A percentile compares a stretch with the other conserved stretches of the same genome.
These are phyloP conservation scores for Anabacerthia variegaticeps DNA, from an alignment of 2,797 vertebrate genomes.

Conservation along the genomic window DNA sequence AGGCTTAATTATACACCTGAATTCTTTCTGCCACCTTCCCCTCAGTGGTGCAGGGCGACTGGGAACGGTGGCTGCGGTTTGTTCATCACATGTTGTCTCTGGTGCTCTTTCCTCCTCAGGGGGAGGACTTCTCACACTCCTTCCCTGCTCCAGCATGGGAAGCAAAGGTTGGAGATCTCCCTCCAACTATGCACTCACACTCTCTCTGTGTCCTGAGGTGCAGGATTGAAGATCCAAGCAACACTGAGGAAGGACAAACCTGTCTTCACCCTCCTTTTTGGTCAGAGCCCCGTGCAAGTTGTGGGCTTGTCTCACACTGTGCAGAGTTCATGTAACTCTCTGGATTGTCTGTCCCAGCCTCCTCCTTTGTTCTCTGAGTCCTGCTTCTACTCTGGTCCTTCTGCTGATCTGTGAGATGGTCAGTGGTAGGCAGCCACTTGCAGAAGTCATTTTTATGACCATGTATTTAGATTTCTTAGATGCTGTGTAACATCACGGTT, in stretches of 20 bases:
- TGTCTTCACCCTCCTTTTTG: neutral
- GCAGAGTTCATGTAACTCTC: neutral
- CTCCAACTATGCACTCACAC: neutral
- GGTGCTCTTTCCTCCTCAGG: neutral
- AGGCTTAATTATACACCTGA: neutral
- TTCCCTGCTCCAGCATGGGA: neutral
- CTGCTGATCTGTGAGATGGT: neutral
- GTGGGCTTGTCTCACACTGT: neutral
- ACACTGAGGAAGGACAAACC: neutral
- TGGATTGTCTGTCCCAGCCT: neutral
- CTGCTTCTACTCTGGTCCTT: neutral
- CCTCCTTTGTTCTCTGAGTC: neutral
- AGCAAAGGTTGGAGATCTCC: neutral
- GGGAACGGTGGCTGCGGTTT: neutral
- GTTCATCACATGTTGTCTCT: neutral
- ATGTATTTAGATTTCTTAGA: neutral
- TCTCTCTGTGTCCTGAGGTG: neutral
- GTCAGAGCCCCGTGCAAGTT: rapidly evolving
- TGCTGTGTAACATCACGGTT: neutral
- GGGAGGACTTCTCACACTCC: neutral
- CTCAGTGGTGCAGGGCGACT: neutral
- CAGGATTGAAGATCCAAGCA: neutral
- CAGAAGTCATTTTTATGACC: neutral
- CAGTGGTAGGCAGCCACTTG: neutral
- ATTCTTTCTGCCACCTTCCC: neutral